A percentile compares a stretch with the other conserved stretches of the same genome.
Evolutionary conservation across 1,140 invertebrate species (phyloP).

Genomic region (Drosophila pandora): DNA sequence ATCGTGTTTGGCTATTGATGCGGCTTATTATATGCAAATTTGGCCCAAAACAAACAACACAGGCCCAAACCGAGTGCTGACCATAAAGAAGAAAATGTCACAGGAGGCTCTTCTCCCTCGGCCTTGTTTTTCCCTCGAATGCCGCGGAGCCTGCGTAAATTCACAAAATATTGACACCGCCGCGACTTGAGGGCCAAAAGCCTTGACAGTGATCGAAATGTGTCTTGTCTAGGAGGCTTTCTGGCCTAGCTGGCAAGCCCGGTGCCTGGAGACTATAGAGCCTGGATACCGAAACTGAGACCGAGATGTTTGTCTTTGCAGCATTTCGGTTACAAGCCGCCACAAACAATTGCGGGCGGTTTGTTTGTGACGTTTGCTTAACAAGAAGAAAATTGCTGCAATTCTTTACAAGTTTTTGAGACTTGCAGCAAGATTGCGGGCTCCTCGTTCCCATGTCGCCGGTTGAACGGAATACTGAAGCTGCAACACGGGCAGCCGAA

Average conservation of each 20-base stretch:
- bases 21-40: slow-evolving; percentile 83
- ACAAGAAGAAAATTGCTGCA: slow-evolving; percentile 83
- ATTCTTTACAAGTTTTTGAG: slow-evolving; percentile 78
- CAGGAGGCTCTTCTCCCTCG: slow-evolving; percentile 16
- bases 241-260: not conserved
- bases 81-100: slow-evolving; percentile 81
- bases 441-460: slow-evolving; percentile 42
- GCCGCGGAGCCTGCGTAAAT: slow-evolving; percentile 72
- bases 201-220: slow-evolving; percentile 83
- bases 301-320: slow-evolving; percentile 38
- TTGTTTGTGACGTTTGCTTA: slow-evolving; percentile 81
- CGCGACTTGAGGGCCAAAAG: slow-evolving; percentile 52
- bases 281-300: slow-evolving; percentile 21
- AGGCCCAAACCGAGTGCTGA: slow-evolving; percentile 62
- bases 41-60: slow-evolving; percentile 58
- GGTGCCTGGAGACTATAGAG: slow-evolving; percentile 7
- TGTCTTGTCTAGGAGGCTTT: slow-evolving; percentile 64
- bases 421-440: slow-evolving; percentile 45
- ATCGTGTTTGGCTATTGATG: slow-evolving; percentile 80
- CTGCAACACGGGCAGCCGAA: slow-evolving; percentile 1
- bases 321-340: slow-evolving; percentile 20
- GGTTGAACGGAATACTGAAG: not conserved
- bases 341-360: slow-evolving; percentile 78
- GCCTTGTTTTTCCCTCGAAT: slow-evolving; percentile 27
- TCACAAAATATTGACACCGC: slow-evolving; percentile 83